Base-by-base conservation (phyloP, 1,140 invertebrate genomes). In the Reticulitermes speratus region DNA sequence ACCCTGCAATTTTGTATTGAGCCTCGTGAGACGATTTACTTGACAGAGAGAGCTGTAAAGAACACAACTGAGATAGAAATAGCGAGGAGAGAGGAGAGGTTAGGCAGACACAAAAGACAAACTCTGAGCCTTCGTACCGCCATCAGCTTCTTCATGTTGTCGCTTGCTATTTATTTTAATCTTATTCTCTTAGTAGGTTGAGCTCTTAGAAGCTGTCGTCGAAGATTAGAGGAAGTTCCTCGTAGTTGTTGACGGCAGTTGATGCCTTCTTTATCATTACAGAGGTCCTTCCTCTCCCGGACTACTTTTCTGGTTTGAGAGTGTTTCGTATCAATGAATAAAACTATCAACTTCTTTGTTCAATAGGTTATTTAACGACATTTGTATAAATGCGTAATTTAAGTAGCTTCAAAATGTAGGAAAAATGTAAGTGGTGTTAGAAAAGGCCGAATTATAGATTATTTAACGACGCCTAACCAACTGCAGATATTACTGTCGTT, bases 111-210 rank as follows among this genome's bases (percentile, higher is more conserved):
- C 65, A 75, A 75, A 25, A 75, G 65, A 30, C 65, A 30, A n/a
- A 75, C 9, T n/a, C 25, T 25, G 1, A 8, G 25, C 65, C n/a
- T 75, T 30, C n/a, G 3, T 55, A 55, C 52, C 52, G 19, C 52
- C 52, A 75, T 75, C 65, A 75, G n/a, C 65, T 75, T 75, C 25
- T 65, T 65, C 59, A 75, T 30, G 25, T 14, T 75, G 65, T 75
- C 65, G 65, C 65, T 75, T 75, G 25, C 65, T 75, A 30, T 75
- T 75, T 75, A 75, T 14, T 75, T 75, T 75, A 75, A 75, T 75
- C 65, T 30, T 30, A 75, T 75, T 75, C 65, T 75, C 65, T 30
- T 30, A 75, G 25, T 75, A 30, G 25, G 3, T n/a, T 30, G 65
- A 75, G 65, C 65, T 75, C 65, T 30, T 3, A 30, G 65, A 75